phyloP scores from a whole-genome alignment of 2,888 invertebrate species.

The Chrysomela aeneicollis region DNA sequence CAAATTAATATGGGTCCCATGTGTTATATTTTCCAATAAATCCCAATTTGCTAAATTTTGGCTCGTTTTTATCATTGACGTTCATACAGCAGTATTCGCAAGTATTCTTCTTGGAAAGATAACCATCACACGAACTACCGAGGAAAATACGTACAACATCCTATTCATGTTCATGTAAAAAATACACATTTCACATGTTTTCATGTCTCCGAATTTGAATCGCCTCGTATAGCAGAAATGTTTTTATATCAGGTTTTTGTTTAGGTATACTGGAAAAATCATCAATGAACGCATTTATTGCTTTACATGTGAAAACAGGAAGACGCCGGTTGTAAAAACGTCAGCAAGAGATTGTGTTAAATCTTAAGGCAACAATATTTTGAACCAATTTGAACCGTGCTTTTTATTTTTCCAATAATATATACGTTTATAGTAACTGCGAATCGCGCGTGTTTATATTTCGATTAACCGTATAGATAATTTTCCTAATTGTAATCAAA shows the following conservation, averaged over 20 bases:
- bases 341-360: neutral
- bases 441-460: too few species aligned
- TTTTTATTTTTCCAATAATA: too few species aligned
- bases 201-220: too few species aligned
- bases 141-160: too few species aligned
- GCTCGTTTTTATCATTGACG: neutral
- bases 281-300: neutral
- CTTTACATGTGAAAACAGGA: neutral
- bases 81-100: neutral
- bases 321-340: neutral
- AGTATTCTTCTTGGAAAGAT: neutral
- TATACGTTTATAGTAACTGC: too few species aligned
- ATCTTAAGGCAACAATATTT: neutral
- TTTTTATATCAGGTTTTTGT: too few species aligned
- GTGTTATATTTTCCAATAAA: neutral
- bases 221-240: too few species aligned
- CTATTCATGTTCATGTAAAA: too few species aligned
- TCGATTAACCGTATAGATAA: too few species aligned
- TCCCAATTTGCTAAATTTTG: neutral
- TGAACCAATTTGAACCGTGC: neutral
- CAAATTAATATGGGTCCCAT: neutral
- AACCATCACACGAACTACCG: neutral
- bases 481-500: too few species aligned
- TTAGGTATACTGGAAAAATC: neutral
- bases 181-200: too few species aligned